Percentiles rank a stretch among this genome's conserved stretches.
These are phyloP conservation scores for Merodon equestris DNA, from an alignment of 2,888 invertebrate species.

Conservation along the genomic window DNA sequence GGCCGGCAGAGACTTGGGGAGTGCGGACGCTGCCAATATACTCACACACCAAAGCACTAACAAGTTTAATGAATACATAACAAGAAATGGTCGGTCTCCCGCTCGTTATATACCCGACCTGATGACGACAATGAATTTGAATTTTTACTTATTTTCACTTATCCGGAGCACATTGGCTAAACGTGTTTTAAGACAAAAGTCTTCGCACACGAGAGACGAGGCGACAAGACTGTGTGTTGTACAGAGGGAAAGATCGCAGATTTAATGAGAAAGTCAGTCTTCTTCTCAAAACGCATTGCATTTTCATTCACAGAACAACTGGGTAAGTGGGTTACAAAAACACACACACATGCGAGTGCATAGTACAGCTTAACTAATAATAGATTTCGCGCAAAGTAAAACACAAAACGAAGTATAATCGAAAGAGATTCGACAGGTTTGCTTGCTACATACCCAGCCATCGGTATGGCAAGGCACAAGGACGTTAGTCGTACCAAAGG, in stretches of 20 bases:
- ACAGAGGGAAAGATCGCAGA: too few relatives aligned
- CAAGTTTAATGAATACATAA: constrained; percentile 71
- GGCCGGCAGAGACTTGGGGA: not conserved
- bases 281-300: constrained; percentile 31
- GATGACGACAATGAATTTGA: constrained; percentile 25
- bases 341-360: constrained; percentile 7
- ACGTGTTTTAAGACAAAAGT: too few relatives aligned
- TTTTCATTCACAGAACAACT: constrained; percentile 56
- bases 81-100: constrained; percentile 52
- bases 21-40: constrained; percentile 22
- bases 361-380: constrained; percentile 29
- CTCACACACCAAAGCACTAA: constrained; percentile 53
- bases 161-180: too few relatives aligned
- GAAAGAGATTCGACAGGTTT: constrained; percentile 43
- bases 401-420: constrained; percentile 27
- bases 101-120: constrained; percentile 24
- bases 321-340: constrained; percentile 61
- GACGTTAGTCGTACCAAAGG: constrained; percentile 5
- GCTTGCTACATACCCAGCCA: constrained; percentile 33
- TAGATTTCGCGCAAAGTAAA: constrained; percentile 43
- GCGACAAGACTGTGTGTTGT: too few relatives aligned
- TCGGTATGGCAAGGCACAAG: constrained; percentile 7
- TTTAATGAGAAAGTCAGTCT: too few relatives aligned
- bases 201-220: too few relatives aligned
- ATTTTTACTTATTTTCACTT: constrained; percentile 22